Percentiles rank a stretch among this genome's conserved stretches.
Conservation (phyloP, 2,888 invertebrate genomes). For the Ypsolopha scabrella region DNA sequence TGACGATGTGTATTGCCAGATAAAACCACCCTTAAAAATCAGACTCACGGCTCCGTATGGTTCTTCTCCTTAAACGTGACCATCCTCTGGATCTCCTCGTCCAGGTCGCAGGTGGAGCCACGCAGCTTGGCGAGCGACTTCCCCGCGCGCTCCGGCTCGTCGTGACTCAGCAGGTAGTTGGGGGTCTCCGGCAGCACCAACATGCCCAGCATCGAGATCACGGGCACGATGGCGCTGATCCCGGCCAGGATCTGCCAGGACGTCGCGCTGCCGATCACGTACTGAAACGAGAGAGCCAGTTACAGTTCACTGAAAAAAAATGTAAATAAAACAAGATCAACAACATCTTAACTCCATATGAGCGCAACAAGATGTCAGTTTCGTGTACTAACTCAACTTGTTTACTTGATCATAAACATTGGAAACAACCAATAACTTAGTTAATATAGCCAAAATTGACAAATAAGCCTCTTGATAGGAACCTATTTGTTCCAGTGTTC, state of each 20-base stretch:
- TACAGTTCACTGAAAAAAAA: too few relatives aligned
- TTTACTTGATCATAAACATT: too few relatives aligned
- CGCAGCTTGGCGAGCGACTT: constrained; percentile 69
- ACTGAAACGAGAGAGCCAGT: constrained; percentile 37
- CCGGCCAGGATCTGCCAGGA: constrained; percentile 75
- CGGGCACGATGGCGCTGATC: constrained; percentile 72
- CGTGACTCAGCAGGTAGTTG: constrained; percentile 74
- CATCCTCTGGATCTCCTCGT: constrained; percentile 73
- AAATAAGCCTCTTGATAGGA: too few relatives aligned
- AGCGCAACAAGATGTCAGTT: too few relatives aligned
- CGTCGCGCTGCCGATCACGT: constrained; percentile 70
- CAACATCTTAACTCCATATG: too few relatives aligned
- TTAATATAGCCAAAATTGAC: too few relatives aligned
- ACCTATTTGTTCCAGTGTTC: too few relatives aligned
- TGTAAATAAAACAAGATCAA: too few relatives aligned
- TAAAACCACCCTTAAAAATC: neutral
- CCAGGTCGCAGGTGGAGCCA: constrained; percentile 72
- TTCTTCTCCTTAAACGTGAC: constrained; percentile 73
- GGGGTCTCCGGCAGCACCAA: constrained; percentile 79
- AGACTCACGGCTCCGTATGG: constrained; percentile 67
- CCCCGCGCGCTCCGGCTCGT: constrained; percentile 70
- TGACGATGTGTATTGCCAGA: neutral
- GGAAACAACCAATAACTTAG: too few relatives aligned
- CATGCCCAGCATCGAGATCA: constrained; percentile 71
- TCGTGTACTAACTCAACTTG: too few relatives aligned